Conservation (phyloP, 2,888 invertebrate species). For the Polymixis flavicincta region DNA sequence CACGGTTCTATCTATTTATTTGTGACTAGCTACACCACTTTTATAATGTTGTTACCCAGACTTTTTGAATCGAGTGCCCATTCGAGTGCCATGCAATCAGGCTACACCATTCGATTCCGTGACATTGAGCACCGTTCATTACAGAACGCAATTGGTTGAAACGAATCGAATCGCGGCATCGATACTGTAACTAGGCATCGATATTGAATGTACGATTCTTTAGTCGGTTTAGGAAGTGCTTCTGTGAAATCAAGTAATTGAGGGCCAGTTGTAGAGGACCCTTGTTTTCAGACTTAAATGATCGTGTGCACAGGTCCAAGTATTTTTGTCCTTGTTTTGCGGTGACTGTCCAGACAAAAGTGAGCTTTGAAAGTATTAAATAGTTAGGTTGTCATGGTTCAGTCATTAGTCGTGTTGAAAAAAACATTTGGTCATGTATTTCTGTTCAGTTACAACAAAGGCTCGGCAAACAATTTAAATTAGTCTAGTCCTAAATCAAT, state of each 20-base stretch:
- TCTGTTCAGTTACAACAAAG: background rate
- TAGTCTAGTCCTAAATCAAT: conserved; percentile 16
- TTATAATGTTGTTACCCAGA: conserved; percentile 28
- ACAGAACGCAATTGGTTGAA: conserved; percentile 61
- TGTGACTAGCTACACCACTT: background rate
- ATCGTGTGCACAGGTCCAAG: background rate
- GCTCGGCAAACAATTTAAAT: background rate
- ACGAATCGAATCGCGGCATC: conserved; percentile 55
- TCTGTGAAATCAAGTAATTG: conserved; percentile 23
- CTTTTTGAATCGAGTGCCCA: conserved; percentile 45
- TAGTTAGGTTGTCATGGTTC: background rate
- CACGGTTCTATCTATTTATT: background rate
- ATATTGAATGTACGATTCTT: conserved; percentile 42
- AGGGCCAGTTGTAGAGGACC: background rate
- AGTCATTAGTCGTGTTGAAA: background rate
- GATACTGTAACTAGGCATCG: conserved; percentile 50
- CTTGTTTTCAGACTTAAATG: background rate
- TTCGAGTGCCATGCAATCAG: conserved; percentile 52
- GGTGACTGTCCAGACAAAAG: background rate
- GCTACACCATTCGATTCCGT: conserved; percentile 51
- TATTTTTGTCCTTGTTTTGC: background rate
- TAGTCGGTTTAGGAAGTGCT: conserved; percentile 30
- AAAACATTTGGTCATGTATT: background rate
- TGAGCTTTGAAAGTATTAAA: background rate
- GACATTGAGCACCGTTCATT: conserved; percentile 59